Evolutionary conservation across 1,140 invertebrate species (phyloP).

Genomic region (Monochamus saltuarius): DNA sequence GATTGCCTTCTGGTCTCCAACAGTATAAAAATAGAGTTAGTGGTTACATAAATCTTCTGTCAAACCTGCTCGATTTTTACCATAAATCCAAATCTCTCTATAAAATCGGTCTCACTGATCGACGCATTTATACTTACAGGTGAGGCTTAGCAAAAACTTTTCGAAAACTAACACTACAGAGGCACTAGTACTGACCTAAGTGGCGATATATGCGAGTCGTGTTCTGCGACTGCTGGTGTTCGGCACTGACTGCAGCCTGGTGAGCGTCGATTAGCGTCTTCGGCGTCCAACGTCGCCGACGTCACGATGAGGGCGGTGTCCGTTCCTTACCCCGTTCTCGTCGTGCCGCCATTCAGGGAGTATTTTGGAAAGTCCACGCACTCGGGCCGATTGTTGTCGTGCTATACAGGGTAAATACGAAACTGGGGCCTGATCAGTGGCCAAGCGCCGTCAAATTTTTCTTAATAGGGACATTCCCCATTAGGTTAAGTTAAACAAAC

Average conservation of each 20-base stretch:
- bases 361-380: conserved; percentile 15
- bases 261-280: conserved; percentile 30
- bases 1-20: too few relatives aligned
- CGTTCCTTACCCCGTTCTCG: conserved; percentile 2
- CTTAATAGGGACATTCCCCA: too few relatives aligned
- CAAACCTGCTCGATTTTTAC: background rate
- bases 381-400: conserved; percentile 21
- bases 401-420: background rate
- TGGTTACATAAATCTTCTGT: too few relatives aligned
- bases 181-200: conserved; percentile 42
- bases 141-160: background rate
- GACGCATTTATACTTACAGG: background rate
- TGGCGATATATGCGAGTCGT: conserved; percentile 44
- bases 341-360: conserved; percentile 22
- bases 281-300: conserved; percentile 23
- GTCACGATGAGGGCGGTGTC: conserved; percentile 16
- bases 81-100: background rate
- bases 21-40: too few relatives aligned
- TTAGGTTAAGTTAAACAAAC: too few relatives aligned
- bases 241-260: conserved; percentile 44
- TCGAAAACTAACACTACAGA: too few relatives aligned
- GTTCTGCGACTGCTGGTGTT: conserved; percentile 44
- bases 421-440: too few relatives aligned
- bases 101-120: conserved; percentile 3
- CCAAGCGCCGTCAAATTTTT: too few relatives aligned